These are phyloP conservation scores for Oncopeltus fasciatus DNA, from an alignment of 1,140 invertebrate species.

Conservation along the genomic window DNA sequence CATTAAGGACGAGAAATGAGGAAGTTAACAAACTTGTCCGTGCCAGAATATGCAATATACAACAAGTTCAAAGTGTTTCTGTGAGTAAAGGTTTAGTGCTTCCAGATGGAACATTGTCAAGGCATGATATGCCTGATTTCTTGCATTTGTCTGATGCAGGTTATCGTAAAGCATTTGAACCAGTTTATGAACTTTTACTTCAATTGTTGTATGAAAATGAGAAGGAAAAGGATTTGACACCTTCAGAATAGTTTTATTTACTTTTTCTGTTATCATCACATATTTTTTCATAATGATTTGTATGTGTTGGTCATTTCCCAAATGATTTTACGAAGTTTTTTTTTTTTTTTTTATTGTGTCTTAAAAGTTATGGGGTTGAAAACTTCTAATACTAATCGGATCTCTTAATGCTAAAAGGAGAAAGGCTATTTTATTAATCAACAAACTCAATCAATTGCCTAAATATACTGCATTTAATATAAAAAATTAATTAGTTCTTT, in stretches of 20 bases:
- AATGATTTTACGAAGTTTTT: too few relatives aligned
- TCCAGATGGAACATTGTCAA: slow-evolving; percentile 62
- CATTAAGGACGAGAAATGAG: slow-evolving; percentile 54
- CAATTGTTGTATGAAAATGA: slow-evolving; percentile 61
- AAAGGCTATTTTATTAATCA: too few relatives aligned
- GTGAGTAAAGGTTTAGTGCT: slow-evolving; percentile 64
- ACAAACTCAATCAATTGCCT: too few relatives aligned
- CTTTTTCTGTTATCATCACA: too few relatives aligned
- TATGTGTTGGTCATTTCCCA: too few relatives aligned
- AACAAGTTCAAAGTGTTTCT: slow-evolving; percentile 50
- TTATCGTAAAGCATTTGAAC: slow-evolving; percentile 68
- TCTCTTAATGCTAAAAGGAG: too few relatives aligned
- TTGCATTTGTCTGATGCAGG: slow-evolving; percentile 68
- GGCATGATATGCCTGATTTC: slow-evolving; percentile 81
- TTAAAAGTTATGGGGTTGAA: too few relatives aligned
- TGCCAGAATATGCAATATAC: slow-evolving; percentile 40
- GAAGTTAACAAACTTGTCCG: slow-evolving; percentile 58
- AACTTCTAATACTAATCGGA: too few relatives aligned
- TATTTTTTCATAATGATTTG: too few relatives aligned
- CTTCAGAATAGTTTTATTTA: slow-evolving; percentile 52
- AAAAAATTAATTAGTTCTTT: too few relatives aligned
- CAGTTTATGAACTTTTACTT: slow-evolving; percentile 56
- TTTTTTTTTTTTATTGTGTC: too few relatives aligned
- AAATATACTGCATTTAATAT: too few relatives aligned
- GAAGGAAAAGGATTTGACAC: slow-evolving; percentile 50